Conservation (phyloP, 2,888 invertebrate species). For the Trichacis sp. region DNA sequence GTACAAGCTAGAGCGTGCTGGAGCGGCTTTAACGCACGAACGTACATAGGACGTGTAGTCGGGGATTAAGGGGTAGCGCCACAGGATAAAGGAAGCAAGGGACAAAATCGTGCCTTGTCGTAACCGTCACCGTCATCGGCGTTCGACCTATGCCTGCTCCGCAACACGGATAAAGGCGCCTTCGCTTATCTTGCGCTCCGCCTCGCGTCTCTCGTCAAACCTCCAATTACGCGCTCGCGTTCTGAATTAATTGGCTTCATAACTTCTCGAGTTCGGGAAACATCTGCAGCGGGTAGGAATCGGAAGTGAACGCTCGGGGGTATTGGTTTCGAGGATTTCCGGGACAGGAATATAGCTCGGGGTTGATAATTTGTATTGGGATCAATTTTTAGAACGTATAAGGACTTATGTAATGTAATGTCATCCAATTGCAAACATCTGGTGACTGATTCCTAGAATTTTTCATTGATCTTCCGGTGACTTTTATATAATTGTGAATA, state of each 20-base stretch:
- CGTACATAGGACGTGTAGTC: slow-evolving; percentile 22
- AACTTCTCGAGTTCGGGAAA: slow-evolving; percentile 14
- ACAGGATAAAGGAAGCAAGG: slow-evolving; percentile 20
- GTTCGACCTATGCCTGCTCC: slow-evolving; percentile 9
- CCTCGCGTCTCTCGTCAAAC: slow-evolving; percentile 24
- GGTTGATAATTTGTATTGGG: no score
- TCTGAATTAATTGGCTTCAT: slow-evolving; percentile 35
- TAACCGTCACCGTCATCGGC: slow-evolving; percentile 11
- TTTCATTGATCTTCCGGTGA: no score
- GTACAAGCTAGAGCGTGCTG: slow-evolving; percentile 20
- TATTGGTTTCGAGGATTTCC: neutral
- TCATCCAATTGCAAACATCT: no score
- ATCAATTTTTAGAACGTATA: no score
- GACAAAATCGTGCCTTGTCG: slow-evolving; percentile 13
- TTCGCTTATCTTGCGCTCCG: slow-evolving; percentile 28
- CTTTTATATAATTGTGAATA: no score
- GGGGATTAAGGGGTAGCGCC: slow-evolving; percentile 26
- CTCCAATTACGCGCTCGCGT: slow-evolving; percentile 17
- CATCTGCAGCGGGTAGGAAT: slow-evolving; percentile 5
- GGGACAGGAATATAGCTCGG: no score
- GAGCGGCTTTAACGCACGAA: slow-evolving; percentile 20
- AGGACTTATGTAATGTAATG: no score
- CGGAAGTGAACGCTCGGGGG: neutral
- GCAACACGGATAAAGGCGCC: slow-evolving; percentile 24
- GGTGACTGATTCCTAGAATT: no score